Evolutionary conservation across 2,797 vertebrate genomes (phyloP).

Genomic region (Gila robusta): DNA sequence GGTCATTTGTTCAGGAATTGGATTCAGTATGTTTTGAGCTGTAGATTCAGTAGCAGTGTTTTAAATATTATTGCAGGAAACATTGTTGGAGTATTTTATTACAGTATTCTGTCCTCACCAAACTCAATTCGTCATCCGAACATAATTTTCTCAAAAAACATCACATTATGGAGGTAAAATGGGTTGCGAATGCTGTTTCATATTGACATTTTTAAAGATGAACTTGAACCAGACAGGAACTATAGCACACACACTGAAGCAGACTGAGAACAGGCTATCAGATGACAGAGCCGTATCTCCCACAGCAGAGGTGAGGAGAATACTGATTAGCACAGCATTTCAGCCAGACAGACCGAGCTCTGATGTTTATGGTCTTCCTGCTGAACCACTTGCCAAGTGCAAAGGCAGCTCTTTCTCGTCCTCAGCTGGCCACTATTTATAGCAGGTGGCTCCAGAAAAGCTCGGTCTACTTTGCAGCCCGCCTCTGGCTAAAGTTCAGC

Average conservation of each 20-base stretch:
- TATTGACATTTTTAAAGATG: neutral
- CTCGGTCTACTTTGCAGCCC: conserved; percentile 17
- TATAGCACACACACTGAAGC: conserved; percentile 3
- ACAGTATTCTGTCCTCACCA: neutral
- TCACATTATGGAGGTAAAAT: neutral
- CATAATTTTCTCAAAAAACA: neutral
- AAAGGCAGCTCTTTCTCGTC: conserved; percentile 59
- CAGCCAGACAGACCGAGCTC: conserved; percentile 35
- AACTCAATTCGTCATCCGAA: neutral
- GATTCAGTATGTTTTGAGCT: neutral
- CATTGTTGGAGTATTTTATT: neutral
- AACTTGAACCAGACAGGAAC: conserved; percentile 30
- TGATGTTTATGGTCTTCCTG: conserved; percentile 54
- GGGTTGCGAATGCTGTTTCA: neutral
- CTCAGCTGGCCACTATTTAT: conserved; percentile 62
- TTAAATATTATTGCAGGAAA: neutral
- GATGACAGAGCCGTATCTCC: conserved; percentile 43
- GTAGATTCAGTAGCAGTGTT: conserved; percentile 3
- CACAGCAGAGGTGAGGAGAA: conserved; percentile 43
- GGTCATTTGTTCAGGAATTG: neutral
- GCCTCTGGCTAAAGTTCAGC: conserved; percentile 70
- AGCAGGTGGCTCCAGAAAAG: conserved; percentile 40
- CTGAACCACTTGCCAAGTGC: conserved; percentile 57
- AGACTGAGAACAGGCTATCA: conserved; percentile 44
- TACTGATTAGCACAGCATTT: conserved; percentile 55